phyloP scores from a whole-genome alignment of 2,113 vertebrate species.

The Pampusana beccarii region DNA sequence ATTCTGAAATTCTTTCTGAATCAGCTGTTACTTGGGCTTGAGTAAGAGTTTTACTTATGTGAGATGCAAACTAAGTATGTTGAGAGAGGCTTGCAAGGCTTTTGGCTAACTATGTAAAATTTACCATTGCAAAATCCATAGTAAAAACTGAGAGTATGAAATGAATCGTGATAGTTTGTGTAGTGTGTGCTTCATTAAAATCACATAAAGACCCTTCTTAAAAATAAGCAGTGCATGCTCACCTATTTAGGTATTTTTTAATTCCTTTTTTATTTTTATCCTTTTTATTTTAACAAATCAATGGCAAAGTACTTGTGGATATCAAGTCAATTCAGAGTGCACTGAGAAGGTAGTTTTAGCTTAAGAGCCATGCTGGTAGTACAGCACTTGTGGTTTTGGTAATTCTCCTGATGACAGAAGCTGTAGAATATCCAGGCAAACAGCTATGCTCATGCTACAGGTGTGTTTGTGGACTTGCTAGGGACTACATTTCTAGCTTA shows the following conservation, averaged over 20 bases:
- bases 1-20: neutral
- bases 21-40: neutral
- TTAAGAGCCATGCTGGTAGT: neutral
- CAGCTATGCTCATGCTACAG: rapidly evolving
- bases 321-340: neutral
- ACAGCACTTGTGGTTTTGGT: neutral
- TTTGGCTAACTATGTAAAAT: neutral
- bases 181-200: neutral
- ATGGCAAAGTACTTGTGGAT: neutral
- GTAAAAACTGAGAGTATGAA: neutral
- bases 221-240: neutral
- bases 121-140: neutral
- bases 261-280: neutral
- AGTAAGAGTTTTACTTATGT: neutral
- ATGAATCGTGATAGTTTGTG: neutral
- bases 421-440: neutral
- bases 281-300: neutral
- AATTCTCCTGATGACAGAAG: neutral
- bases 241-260: neutral
- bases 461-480: neutral
- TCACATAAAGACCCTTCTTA: neutral
- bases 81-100: neutral
- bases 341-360: neutral
- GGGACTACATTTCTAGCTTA: neutral
- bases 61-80: neutral